Base-by-base conservation (phyloP, 2,113 vertebrate species). In the Petroica traversi region DNA sequence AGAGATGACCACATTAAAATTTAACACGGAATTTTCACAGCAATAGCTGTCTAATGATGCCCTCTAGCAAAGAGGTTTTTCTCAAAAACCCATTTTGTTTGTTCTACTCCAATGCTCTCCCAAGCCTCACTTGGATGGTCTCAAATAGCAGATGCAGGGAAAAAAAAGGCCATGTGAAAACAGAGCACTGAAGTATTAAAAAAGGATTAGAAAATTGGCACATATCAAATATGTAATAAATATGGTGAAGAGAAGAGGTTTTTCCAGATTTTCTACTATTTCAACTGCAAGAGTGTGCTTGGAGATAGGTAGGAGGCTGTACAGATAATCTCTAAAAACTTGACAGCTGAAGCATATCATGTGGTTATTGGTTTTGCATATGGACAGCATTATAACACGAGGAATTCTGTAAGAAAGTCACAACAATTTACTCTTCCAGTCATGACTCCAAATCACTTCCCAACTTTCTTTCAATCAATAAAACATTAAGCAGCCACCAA, bases 71-170 rank as follows among this genome's bases (percentile, higher is more conserved):
- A 93, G 76, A 90, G 71, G 67, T 83, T 96, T 95, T 76, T 81
- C 88, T 88, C 68, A 92, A 92, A 95, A 97, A 82, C 43, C 55
- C 59, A 92, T 96, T 96, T 95, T 90, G 67, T 88, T 93, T 95
- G 85, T 92, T 96, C 88, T 83, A 63, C 87, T 96, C 68, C 78
- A 96, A 8, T 71, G 95, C 78, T 88, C 59, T 90, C 54, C 41
- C 74, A 91, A 83, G 59, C 9, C 40, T 82, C 78, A 92, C 87
- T 83, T 77, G 34, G 82, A 95, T 81, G 26, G 48, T 4, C 88
- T 20, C 83, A 77, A 93, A 92, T 83, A 85, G 61, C 16, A 87
- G 62, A 72, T 14, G 20, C 20, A 69, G 77, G 43, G 66, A 89
- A 67, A 59, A 59, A 49, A 43, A 51, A 29, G 28, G 36, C 71